Base-by-base conservation (phyloP, 2,888 invertebrate species). In the Sesia bembeciformis region DNA sequence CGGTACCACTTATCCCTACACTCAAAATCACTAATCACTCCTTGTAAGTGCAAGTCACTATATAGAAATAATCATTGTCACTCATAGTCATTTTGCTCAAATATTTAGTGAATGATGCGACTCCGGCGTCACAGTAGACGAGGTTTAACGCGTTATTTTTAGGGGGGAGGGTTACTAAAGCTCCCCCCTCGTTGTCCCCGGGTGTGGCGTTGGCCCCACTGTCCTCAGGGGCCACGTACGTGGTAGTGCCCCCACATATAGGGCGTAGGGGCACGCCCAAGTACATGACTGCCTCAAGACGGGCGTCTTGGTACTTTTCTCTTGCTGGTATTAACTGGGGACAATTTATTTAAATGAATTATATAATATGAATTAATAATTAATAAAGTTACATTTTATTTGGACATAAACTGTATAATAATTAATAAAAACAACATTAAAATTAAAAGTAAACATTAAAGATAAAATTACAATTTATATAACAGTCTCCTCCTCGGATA, bases 91-190 rank as follows among this genome's bases (percentile, higher is more conserved):
- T 70, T 55, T 67, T 69, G 68, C 78, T 77, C 54, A 84, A 69
- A 74, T 90, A 87, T 68, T 86, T 84, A 58, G 87, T 82, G 81
- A 90, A 90, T 65, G 77, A 64, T 52, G 86, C 85, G 54, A 85
- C 83, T 66, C 87, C 88, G 64, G 84, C 70, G 89, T 91, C 74
- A 90, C 91, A 76, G 80, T 86, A 89, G 53, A 94, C 93, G 43
- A 95, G 88, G 77, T 91, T 92, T 7, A 95, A 82, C 52, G 92
- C 90, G 85, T 95, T 95, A 72, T 92, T 90, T 52, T 83, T 85
- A 0, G 93, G 91, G 53, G 93, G 92, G 57, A 95, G 83, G 3
- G 92, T 90, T 41, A 94, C 84, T 51, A 93, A 78, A 52, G 91
- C 55, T 49, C 54, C 58, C 56, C 40, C 53, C 53, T 51, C 49